Percentiles rank a stretch among this genome's conserved stretches.
Conservation (phyloP, 2,797 vertebrate genomes). For the Pteronotus mesoamericanus region DNA sequence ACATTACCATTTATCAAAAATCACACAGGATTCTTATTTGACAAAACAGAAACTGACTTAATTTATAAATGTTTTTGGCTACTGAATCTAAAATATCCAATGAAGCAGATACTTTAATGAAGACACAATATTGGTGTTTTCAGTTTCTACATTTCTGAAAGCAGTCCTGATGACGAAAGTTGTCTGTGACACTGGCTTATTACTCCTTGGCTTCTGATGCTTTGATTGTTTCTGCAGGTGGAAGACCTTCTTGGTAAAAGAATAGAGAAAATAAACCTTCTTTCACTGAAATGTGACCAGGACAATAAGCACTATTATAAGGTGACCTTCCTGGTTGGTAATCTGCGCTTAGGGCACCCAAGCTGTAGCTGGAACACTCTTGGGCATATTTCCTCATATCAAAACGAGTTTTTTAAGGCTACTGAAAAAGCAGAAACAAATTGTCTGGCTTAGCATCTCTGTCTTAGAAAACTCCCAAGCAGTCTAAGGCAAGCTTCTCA, state of each 20-base stretch:
- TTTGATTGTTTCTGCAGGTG: slow-evolving; percentile 1
- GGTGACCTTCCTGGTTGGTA: background rate
- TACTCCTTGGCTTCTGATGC: slow-evolving; percentile 13
- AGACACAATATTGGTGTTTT: background rate
- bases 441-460: background rate
- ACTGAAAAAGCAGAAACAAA: background rate
- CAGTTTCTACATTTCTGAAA: background rate
- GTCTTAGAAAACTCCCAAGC: background rate
- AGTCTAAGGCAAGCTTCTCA: background rate
- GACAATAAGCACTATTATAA: slow-evolving; percentile 47
- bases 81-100: background rate
- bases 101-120: background rate
- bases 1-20: background rate
- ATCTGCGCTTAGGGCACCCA: background rate
- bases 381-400: background rate
- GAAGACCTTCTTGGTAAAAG: slow-evolving; percentile 30
- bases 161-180: background rate
- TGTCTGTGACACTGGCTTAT: background rate
- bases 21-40: background rate
- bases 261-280: slow-evolving; percentile 39
- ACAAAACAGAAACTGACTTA: background rate
- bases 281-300: slow-evolving; percentile 6
- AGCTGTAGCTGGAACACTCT: background rate
- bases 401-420: background rate
- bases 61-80: background rate